These are phyloP conservation scores for Oryzias melastigma DNA, from an alignment of 2,113 vertebrate species.

Conservation along the genomic window DNA sequence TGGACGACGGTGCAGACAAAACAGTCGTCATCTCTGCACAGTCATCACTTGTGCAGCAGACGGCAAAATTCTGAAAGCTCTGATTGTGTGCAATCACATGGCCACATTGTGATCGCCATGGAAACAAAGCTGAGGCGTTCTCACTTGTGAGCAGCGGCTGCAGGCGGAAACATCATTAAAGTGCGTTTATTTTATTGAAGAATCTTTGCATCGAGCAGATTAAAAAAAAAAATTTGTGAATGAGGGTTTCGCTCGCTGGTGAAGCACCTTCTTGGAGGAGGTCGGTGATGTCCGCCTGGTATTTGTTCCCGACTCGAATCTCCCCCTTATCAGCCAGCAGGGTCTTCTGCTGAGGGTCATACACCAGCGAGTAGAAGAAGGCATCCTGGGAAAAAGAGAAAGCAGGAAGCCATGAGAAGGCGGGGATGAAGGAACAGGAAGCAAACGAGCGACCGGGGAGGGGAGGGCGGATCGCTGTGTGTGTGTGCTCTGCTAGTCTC, in stretches of 20 bases:
- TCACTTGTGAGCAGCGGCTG: too few species aligned
- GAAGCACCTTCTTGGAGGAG: conserved; percentile 86
- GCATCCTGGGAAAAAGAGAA: conserved; percentile 83
- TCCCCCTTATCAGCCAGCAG: conserved; percentile 97
- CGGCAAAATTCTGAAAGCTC: too few species aligned
- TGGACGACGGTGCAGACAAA: too few species aligned
- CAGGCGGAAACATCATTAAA: too few species aligned
- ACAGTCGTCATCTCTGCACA: too few species aligned
- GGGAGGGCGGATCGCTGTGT: conserved; percentile 12
- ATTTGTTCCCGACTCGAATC: conserved; percentile 96
- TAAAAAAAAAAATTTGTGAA: background rate
- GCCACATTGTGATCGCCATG: too few species aligned
- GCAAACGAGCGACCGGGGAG: conserved; percentile 21
- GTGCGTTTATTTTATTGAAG: too few species aligned
- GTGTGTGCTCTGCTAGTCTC: conserved; percentile 56
- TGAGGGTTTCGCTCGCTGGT: background rate
- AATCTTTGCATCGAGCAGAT: background rate
- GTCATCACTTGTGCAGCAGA: too few species aligned
- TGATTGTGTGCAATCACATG: too few species aligned
- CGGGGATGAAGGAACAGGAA: conserved; percentile 31
- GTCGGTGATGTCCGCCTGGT: conserved; percentile 96
- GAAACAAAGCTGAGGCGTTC: too few species aligned
- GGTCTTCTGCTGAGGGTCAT: conserved; percentile 97
- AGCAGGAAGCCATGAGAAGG: conserved; percentile 22
- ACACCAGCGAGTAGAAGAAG: conserved; percentile 98